Conservation (phyloP, 2,888 invertebrate genomes). For the Hedychridium roseum region DNA sequence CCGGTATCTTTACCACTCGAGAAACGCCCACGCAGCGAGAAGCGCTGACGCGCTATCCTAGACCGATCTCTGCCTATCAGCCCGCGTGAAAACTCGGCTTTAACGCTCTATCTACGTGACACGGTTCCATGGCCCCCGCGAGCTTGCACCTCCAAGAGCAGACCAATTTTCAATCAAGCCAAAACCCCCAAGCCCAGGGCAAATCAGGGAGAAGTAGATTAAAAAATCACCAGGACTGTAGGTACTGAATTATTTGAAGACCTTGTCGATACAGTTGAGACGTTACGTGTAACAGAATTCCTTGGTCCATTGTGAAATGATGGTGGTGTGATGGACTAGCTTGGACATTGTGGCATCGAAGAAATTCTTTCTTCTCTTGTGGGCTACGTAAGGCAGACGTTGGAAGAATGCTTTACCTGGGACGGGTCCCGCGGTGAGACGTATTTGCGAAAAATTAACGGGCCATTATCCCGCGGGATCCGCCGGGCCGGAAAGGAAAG, state of each 20-base stretch:
- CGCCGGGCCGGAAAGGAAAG: constrained; percentile 14
- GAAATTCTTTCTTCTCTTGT: too few species aligned
- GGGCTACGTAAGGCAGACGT: background rate
- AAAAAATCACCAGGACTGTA: too few species aligned
- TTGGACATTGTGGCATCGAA: too few species aligned
- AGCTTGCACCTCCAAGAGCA: constrained; percentile 9
- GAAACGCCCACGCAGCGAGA: too few species aligned
- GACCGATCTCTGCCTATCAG: constrained; percentile 62
- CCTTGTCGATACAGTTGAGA: too few species aligned
- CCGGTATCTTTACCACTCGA: constrained; percentile 58
- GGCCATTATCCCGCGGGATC: constrained; percentile 3
- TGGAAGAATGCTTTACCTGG: too few species aligned
- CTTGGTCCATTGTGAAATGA: too few species aligned
- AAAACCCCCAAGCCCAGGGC: too few species aligned
- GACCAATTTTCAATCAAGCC: constrained; percentile 5
- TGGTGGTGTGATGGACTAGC: too few species aligned
- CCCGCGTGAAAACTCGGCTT: constrained; percentile 51
- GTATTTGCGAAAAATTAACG: constrained; percentile 22
- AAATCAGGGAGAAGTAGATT: too few species aligned
- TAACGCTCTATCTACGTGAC: constrained; percentile 42
- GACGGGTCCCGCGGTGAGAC: background rate
- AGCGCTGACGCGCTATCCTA: constrained; percentile 49
- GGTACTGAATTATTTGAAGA: too few species aligned
- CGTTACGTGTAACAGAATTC: background rate
- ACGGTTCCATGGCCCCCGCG: constrained; percentile 15